phyloP scores from a whole-genome alignment of 2,888 invertebrate genomes.

The Scaptomyza caliginosa region DNA sequence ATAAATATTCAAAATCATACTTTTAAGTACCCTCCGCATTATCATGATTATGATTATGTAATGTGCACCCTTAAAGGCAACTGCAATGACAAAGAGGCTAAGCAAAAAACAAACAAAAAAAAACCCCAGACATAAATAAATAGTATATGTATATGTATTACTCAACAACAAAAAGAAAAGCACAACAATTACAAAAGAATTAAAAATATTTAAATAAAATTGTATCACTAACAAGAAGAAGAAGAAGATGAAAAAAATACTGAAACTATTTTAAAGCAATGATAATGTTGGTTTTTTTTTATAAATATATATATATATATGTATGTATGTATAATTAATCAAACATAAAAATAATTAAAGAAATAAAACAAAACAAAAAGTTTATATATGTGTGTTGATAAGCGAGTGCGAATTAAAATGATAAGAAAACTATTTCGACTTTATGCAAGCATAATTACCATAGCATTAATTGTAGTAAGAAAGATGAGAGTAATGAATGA shows the following conservation, averaged over 20 bases:
- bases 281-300: conserved; percentile 57
- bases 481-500: neutral
- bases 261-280: conserved; percentile 71
- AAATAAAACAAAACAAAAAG: conserved; percentile 33
- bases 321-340: conserved; percentile 30
- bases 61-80: conserved; percentile 48
- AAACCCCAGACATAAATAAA: neutral
- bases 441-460: conserved; percentile 61
- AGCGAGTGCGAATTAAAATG: conserved; percentile 45
- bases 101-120: conserved; percentile 9
- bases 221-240: conserved; percentile 15
- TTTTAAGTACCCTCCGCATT: conserved; percentile 56
- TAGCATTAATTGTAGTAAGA: conserved; percentile 46
- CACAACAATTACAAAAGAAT: conserved; percentile 16
- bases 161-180: conserved; percentile 17
- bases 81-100: conserved; percentile 52
- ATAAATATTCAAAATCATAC: conserved; percentile 35
- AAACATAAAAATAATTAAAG: no score
- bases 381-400: conserved; percentile 33
- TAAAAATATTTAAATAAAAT: conserved; percentile 5
- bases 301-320: conserved; percentile 18
- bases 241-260: conserved; percentile 19
- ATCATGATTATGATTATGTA: conserved; percentile 17
- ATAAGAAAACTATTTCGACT: conserved; percentile 59
- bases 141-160: neutral